Conservation (phyloP, 2,113 vertebrate genomes). For the Ceuthmochares aereus region DNA sequence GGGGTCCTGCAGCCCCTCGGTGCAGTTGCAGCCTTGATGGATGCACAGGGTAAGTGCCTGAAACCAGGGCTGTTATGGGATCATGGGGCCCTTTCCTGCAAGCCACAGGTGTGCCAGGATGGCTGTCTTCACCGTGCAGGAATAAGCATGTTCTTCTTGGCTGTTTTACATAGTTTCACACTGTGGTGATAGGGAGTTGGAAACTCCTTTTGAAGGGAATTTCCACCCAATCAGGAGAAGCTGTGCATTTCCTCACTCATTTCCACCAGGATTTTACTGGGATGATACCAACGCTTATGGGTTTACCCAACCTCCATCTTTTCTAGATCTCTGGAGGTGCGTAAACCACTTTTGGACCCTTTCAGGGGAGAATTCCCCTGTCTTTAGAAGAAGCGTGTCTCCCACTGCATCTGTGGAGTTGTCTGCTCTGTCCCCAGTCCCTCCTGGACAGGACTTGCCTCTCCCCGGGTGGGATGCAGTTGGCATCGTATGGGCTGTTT, state of each 20-base stretch:
- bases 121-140: not conserved
- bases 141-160: not conserved
- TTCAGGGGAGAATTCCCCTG: not conserved
- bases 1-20: too few species aligned
- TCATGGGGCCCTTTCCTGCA: not conserved
- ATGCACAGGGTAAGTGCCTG: accelerated
- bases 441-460: not conserved
- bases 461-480: not conserved
- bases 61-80: accelerated
- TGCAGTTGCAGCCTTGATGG: not conserved
- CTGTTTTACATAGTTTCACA: not conserved
- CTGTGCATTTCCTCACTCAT: not conserved
- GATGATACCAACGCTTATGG: not conserved
- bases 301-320: not conserved
- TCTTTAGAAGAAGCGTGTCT: not conserved
- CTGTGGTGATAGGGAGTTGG: not conserved
- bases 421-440: not conserved
- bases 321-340: not conserved
- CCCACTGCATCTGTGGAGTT: accelerated
- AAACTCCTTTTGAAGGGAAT: not conserved
- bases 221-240: not conserved
- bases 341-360: not conserved
- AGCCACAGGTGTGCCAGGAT: not conserved
- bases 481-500: not conserved
- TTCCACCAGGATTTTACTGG: not conserved